These are phyloP conservation scores for Lepilemur septentrionalis DNA, from an alignment of 2,797 vertebrate genomes.

Conservation along the genomic window DNA sequence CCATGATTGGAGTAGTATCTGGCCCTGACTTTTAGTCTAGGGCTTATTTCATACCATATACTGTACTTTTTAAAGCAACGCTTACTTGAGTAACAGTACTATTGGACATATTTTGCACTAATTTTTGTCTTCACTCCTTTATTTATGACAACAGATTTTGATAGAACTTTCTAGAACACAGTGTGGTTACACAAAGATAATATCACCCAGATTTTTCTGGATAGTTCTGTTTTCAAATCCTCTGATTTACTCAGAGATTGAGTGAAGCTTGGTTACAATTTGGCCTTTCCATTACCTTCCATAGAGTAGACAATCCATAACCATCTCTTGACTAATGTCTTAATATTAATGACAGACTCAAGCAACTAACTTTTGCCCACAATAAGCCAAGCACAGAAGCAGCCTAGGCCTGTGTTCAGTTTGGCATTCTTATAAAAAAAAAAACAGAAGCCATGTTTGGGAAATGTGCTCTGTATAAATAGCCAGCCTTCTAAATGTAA, in stretches of 20 bases:
- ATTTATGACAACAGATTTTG: neutral
- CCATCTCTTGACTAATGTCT: neutral
- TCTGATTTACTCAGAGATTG: neutral
- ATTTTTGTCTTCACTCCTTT: neutral
- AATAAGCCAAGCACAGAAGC: neutral
- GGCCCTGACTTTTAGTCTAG: neutral
- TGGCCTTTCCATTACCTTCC: neutral
- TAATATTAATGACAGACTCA: neutral
- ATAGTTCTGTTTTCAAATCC: conserved; percentile 7
- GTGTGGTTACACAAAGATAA: neutral
- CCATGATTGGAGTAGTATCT: too few relatives aligned
- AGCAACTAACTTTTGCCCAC: neutral
- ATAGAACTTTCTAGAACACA: neutral
- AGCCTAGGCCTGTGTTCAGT: neutral
- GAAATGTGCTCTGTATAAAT: neutral
- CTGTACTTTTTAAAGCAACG: neutral
- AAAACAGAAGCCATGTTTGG: neutral
- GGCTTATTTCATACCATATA: neutral
- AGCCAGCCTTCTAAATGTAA: neutral
- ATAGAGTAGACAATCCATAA: neutral
- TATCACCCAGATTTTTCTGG: neutral
- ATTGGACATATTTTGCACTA: neutral
- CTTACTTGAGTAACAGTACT: neutral
- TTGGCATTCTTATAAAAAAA: neutral
- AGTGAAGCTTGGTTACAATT: neutral